phyloP scores from a whole-genome alignment of 2,888 invertebrate genomes.

The Agonum fuliginosum region DNA sequence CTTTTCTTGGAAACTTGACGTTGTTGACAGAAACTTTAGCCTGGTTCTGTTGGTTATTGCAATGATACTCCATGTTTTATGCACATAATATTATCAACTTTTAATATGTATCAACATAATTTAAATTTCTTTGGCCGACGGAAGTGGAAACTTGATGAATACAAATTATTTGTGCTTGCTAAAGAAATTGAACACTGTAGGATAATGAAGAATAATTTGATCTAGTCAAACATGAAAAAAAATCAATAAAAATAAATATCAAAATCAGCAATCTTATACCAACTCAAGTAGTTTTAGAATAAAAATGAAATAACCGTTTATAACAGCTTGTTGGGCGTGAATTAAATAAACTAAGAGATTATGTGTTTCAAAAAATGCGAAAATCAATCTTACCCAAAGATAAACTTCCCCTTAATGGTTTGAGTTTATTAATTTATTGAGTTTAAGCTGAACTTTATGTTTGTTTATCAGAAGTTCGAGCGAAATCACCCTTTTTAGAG shows the following conservation, averaged over 20 bases:
- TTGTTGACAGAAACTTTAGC: neutral
- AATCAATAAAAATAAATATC: neutral
- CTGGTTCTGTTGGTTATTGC: slow-evolving; percentile 1
- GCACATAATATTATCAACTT: slow-evolving; percentile 31
- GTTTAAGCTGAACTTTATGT: too few relatives aligned
- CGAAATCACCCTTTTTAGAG: too few relatives aligned
- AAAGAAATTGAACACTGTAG: neutral
- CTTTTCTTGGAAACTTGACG: slow-evolving; percentile 8
- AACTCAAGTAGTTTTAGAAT: too few relatives aligned
- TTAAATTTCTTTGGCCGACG: slow-evolving; percentile 22
- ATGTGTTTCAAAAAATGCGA: too few relatives aligned
- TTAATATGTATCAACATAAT: slow-evolving; percentile 33
- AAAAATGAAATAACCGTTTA: too few relatives aligned
- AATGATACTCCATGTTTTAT: slow-evolving; percentile 21
- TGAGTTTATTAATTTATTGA: too few relatives aligned
- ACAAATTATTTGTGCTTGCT: slow-evolving; percentile 21
- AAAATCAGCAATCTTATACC: too few relatives aligned
- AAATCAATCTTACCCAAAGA: too few relatives aligned
- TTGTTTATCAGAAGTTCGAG: too few relatives aligned
- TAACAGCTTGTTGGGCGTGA: too few relatives aligned
- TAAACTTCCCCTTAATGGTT: too few relatives aligned
- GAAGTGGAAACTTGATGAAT: slow-evolving; percentile 22
- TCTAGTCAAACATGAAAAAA: neutral
- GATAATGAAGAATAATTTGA: slow-evolving; percentile 23
- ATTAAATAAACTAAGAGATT: too few relatives aligned